Base-by-base conservation (phyloP, 2,888 invertebrate genomes). In the Podotricha telesiphe region DNA sequence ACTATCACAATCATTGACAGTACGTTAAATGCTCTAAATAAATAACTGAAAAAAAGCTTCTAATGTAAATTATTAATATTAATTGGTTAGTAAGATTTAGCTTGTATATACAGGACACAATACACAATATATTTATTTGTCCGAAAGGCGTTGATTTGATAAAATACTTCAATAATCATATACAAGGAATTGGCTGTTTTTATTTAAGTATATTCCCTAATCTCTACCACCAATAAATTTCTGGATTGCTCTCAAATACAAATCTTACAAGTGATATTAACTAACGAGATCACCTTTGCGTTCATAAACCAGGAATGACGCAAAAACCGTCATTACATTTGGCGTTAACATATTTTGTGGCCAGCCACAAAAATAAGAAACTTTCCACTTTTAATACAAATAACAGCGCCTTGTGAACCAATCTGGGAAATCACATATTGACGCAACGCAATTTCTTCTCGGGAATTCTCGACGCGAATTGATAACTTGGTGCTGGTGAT, bases 371-470 rank as follows among this genome's bases (percentile, higher is more conserved):
- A 20, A 28, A 59, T 45, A 45, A 34, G 55, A 55, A 6, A 22
- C 45, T n/a, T n/a, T n/a, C 10, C 19, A 42, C 10, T 19, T 15
- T 37, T 13, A 42, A 45, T 42, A 42, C n/a, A 59, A 59, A 59
- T 22, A 59, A 45, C 8, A 45, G 45, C 45, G 11, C 55, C 3
- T 2, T 59, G 48, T 51, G 20, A 17, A 22, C 40, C 48, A 55
- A 37, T 56, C n/a, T 67, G 19, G 48, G 17, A 63, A 79, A 93
- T 94, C 93, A 96, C 93, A 96, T 96, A 86, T 97, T 96, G 64
- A 97, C 94, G 82, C 97, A 97, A 81, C 96, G 96, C 75, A 97
- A 83, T 77, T 95, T 95, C 86, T 96, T 96, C 67, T 95, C 95
- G 15, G 96, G 95, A 68, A 97, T 93, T 78, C 95, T 93, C 0